Evolutionary conservation across 2,888 invertebrate species (phyloP).

Genomic region (Amphipoea lucens): DNA sequence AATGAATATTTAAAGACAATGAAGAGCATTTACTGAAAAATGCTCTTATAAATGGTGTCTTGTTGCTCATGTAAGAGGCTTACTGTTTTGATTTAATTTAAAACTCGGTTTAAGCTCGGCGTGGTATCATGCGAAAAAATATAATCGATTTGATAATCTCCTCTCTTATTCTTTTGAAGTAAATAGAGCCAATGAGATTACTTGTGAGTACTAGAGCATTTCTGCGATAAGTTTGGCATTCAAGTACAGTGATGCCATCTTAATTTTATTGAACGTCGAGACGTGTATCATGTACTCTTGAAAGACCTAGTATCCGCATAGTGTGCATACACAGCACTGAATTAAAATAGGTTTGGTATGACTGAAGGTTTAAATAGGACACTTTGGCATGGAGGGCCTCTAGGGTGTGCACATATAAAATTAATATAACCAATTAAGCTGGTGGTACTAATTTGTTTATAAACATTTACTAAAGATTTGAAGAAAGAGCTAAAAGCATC

Average conservation of each 20-base stretch:
- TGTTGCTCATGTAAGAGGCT: neutral
- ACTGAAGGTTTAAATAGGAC: slow-evolving; percentile 8
- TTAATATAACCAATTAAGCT: neutral
- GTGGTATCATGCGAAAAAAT: neutral
- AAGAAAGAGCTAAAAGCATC: slow-evolving; percentile 3
- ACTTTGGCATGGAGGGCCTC: neutral
- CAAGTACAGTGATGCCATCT: neutral
- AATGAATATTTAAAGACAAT: neutral
- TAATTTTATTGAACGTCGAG: slow-evolving; percentile 4
- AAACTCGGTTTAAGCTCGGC: neutral
- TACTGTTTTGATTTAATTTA: neutral
- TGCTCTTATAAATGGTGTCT: too few relatives aligned
- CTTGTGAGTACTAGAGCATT: neutral
- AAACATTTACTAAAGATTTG: neutral
- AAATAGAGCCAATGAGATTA: neutral
- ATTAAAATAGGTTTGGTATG: slow-evolving; percentile 20
- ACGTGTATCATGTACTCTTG: neutral
- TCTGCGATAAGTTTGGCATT: neutral
- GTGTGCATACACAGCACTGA: slow-evolving; percentile 20
- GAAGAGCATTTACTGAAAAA: neutral
- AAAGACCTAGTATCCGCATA: slow-evolving; percentile 6
- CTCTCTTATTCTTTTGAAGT: neutral
- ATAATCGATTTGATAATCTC: neutral
- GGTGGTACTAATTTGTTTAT: slow-evolving; percentile 3
- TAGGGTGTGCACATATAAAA: neutral